Conservation (phyloP, 1,140 invertebrate species). For the Phymorhynchus buccinoides region DNA sequence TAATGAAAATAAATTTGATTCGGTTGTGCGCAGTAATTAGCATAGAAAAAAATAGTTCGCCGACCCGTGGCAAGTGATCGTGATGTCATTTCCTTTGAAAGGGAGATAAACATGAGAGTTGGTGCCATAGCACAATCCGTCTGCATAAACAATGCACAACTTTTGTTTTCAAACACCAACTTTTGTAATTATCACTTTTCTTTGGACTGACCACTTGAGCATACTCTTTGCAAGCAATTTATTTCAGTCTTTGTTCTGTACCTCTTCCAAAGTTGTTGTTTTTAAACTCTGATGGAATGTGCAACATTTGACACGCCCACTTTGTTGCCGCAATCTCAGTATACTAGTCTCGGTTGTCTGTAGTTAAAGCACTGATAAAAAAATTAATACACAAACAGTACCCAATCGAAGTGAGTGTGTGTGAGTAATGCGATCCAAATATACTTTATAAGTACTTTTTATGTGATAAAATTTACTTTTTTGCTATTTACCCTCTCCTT, state of each 20-base stretch:
- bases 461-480: no score
- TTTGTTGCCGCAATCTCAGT: no score
- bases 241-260: no score
- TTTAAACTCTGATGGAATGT: background rate
- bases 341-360: no score
- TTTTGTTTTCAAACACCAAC: background rate
- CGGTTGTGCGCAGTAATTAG: constrained; percentile 23
- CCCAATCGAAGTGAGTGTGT: no score
- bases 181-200: background rate
- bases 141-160: background rate
- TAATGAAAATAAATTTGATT: no score
- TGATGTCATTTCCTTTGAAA: constrained; percentile 39
- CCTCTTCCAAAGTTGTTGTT: background rate
- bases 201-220: background rate
- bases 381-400: no score
- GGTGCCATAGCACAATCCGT: background rate
- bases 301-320: background rate
- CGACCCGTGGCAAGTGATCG: constrained; percentile 40
- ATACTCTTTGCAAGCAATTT: background rate
- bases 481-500: no score
- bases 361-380: no score
- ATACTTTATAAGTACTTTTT: no score
- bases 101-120: constrained; percentile 23
- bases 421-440: no score
- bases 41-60: constrained; percentile 29